Conservation (phyloP, 2,113 vertebrate species). For the Trematocara variabile region DNA sequence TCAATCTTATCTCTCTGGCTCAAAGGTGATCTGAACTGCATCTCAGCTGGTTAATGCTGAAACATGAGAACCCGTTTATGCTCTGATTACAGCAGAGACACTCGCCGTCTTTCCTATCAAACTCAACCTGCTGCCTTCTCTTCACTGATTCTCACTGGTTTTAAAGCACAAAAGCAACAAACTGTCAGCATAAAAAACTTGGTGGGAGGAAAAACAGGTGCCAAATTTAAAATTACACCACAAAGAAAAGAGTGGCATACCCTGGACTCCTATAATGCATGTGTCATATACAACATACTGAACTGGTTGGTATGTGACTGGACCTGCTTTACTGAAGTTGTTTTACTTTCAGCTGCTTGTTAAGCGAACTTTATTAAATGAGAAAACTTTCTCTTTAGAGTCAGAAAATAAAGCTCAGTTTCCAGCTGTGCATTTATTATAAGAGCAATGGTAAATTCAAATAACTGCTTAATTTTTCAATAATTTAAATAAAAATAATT, state of each 20-base stretch:
- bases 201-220: neutral
- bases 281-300: neutral
- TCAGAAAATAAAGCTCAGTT: neutral
- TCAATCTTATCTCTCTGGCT: constrained; percentile 45
- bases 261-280: neutral
- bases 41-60: neutral
- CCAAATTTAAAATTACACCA: neutral
- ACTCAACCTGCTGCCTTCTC: neutral
- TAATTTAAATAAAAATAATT: neutral
- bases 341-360: neutral
- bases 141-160: neutral
- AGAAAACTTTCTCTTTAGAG: neutral
- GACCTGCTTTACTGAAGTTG: neutral
- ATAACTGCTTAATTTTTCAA: neutral
- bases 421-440: neutral
- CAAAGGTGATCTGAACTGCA: constrained; percentile 4
- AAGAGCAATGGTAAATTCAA: neutral
- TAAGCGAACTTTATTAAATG: neutral
- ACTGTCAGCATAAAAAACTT: neutral
- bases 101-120: neutral
- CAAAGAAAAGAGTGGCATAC: neutral
- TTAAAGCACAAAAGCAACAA: neutral
- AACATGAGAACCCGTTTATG: neutral
- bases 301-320: neutral
- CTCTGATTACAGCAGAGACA: neutral